Evolutionary conservation across 2,113 vertebrate species (phyloP).

Genomic region (Cinclus cinclus): DNA sequence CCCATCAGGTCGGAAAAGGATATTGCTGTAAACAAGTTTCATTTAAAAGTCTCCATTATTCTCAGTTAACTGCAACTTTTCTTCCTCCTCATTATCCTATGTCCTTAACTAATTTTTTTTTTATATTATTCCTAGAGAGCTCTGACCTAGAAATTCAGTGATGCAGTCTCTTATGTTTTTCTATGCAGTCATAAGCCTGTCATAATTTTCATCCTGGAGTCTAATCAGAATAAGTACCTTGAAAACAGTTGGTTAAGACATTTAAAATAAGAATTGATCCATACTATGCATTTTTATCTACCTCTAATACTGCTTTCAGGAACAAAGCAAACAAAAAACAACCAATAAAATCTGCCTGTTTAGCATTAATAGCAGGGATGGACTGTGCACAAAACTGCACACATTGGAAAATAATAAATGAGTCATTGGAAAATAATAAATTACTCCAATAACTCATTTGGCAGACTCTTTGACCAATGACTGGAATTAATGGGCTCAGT

Average conservation of each 20-base stretch:
- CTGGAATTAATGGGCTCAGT: not conserved
- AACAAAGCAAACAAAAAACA: not conserved
- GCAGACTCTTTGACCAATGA: not conserved
- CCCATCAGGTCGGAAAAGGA: not conserved
- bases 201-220: not conserved
- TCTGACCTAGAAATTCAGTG: not conserved
- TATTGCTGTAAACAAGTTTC: not conserved
- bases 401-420: constrained; percentile 15
- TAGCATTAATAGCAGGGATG: not conserved
- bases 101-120: not conserved
- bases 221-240: not conserved
- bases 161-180: not conserved
- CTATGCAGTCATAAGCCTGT: not conserved
- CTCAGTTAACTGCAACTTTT: not conserved
- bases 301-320: not conserved
- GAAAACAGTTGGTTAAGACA: not conserved
- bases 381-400: not conserved
- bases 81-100: not conserved
- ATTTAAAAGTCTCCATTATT: constrained; percentile 26
- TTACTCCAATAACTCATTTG: not conserved
- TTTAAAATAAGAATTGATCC: not conserved
- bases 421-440: not conserved
- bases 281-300: not conserved
- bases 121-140: not conserved
- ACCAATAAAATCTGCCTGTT: not conserved